phyloP scores from a whole-genome alignment of 1,140 invertebrate species.

The Leptinotarsa texana region DNA sequence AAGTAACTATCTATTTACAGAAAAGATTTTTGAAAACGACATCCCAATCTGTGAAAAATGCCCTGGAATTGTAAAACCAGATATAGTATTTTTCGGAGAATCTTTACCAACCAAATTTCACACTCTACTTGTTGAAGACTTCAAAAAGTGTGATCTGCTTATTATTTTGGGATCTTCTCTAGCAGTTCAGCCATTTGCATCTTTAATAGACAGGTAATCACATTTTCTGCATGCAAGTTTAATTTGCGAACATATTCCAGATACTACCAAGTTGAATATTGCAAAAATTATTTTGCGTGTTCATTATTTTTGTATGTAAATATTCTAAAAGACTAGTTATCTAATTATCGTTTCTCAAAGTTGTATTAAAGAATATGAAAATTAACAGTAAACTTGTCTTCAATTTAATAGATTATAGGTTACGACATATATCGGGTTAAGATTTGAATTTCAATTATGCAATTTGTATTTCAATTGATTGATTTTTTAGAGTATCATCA shows the following conservation, averaged over 20 bases:
- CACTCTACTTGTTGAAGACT: constrained; percentile 70
- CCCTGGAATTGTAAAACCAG: constrained; percentile 84
- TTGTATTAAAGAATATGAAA: too few relatives aligned
- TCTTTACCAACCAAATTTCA: constrained; percentile 79
- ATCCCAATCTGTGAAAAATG: constrained; percentile 75
- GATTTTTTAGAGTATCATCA: constrained; percentile 65
- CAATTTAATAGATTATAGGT: too few relatives aligned
- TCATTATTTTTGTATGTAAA: too few relatives aligned
- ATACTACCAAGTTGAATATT: too few relatives aligned
- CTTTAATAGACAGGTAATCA: constrained; percentile 74
- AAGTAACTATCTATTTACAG: constrained; percentile 56
- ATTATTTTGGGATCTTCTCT: constrained; percentile 96
- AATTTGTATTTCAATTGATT: not conserved
- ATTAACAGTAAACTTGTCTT: too few relatives aligned
- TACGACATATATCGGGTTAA: too few relatives aligned
- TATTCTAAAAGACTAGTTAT: not conserved
- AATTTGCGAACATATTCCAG: too few relatives aligned
- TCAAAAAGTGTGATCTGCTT: constrained; percentile 85
- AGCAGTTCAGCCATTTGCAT: constrained; percentile 94
- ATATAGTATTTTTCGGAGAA: constrained; percentile 95
- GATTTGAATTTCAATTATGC: too few relatives aligned
- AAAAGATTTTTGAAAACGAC: constrained; percentile 71
- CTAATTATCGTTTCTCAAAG: not conserved
- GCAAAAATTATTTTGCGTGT: too few relatives aligned
- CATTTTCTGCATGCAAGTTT: not conserved